A percentile compares a stretch with the other conserved stretches of the same genome.
Evolutionary conservation across 2,797 vertebrate species (phyloP).

Genomic region (Dryobates pubescens): DNA sequence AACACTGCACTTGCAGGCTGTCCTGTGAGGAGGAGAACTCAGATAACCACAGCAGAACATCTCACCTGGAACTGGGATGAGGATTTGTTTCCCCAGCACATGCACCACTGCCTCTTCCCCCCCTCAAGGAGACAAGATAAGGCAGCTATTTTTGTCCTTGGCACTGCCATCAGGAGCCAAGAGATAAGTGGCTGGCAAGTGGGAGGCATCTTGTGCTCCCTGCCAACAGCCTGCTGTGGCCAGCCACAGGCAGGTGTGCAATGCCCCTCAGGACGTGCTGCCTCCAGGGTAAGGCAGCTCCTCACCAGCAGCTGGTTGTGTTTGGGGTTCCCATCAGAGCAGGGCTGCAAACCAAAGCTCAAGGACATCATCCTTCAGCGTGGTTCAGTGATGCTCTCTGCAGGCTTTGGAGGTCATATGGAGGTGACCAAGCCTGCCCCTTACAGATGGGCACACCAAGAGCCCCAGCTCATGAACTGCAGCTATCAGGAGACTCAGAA

Average conservation of each 20-base stretch:
- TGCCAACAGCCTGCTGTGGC: fast-evolving
- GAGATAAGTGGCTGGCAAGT: background rate
- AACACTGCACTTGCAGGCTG: background rate
- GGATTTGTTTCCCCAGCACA: background rate
- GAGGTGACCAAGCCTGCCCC: background rate
- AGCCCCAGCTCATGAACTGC: background rate
- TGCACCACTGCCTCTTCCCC: background rate
- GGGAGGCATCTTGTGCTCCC: background rate
- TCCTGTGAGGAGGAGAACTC: background rate
- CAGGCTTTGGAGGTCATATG: background rate
- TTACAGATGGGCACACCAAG: background rate
- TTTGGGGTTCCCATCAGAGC: background rate
- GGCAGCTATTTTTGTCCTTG: background rate
- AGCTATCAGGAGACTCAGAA: background rate
- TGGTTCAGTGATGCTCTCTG: background rate
- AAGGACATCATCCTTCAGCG: fast-evolving
- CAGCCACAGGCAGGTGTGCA: background rate
- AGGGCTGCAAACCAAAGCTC: background rate
- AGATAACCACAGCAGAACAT: background rate
- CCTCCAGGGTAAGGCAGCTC: background rate
- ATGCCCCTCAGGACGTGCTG: background rate
- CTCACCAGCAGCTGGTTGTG: too few species aligned
- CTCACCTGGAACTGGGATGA: background rate
- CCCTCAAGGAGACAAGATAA: background rate
- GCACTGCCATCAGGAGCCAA: background rate